phyloP scores from a whole-genome alignment of 2,888 invertebrate genomes.

The Heliconius ethilla region DNA sequence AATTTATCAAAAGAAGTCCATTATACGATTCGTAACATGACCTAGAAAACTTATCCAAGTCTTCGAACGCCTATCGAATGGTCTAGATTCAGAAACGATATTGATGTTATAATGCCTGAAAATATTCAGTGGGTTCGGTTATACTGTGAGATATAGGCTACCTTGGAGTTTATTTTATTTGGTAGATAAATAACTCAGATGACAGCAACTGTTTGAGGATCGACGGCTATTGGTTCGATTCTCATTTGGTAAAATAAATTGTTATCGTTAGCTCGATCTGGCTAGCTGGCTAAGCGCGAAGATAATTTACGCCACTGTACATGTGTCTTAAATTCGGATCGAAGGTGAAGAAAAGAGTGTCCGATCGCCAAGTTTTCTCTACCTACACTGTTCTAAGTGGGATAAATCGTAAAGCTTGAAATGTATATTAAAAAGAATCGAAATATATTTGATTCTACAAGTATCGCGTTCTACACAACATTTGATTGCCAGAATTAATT shows the following conservation, averaged over 20 bases:
- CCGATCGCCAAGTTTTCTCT: too few species aligned
- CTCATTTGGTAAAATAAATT: not conserved
- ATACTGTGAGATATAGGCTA: not conserved
- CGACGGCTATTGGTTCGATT: not conserved
- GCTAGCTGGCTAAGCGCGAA: too few species aligned
- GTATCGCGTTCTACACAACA: too few species aligned
- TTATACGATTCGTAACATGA: constrained; percentile 38
- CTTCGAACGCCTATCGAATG: constrained; percentile 39
- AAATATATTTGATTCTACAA: too few species aligned
- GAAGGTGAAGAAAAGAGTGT: too few species aligned
- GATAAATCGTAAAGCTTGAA: too few species aligned
- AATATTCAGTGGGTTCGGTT: constrained; percentile 33
- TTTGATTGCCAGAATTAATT: too few species aligned
- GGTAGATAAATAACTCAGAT: not conserved
- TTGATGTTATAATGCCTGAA: constrained; percentile 38
- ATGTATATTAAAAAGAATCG: too few species aligned
- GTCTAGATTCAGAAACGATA: constrained; percentile 39
- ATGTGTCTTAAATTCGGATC: too few species aligned
- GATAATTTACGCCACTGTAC: too few species aligned
- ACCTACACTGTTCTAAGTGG: too few species aligned
- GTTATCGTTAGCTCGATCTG: not conserved
- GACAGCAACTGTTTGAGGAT: not conserved
- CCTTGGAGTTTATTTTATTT: not conserved
- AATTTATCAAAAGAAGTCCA: constrained; percentile 32
- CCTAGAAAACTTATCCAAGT: constrained; percentile 38